Evolutionary conservation across 2,113 vertebrate species (phyloP), one percentile per base, ranked within the genome.

Genomic region (Hiodon alosoides): DNA sequence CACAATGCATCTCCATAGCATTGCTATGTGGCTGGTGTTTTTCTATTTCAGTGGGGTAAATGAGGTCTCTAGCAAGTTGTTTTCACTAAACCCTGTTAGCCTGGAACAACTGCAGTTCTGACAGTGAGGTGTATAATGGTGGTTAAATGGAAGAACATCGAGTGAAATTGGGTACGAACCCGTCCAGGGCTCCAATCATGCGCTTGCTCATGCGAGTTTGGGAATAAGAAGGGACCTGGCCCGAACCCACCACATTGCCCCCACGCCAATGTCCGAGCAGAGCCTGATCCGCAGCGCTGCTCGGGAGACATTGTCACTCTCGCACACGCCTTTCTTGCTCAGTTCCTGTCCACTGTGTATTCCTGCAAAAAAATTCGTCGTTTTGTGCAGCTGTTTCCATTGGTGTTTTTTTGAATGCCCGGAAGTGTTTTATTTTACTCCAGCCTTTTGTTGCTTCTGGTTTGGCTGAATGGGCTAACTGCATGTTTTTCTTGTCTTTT

Each of bases 401-500:
- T 31, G 31, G 14, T 64, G 16, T 61, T 58, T n/a, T 48, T 66
- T 7, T 66, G 47, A 59, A 59, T 31, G 31, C 31, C 31, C 31
- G 31, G 31, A 31, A 31, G 31, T 2, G 31, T 31, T 31, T 31
- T 31, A 31, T 31, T 31, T 31, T 31, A 31, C 31, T 31, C 31
- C 31, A 31, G 31, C 31, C 31, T 31, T 31, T 74, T 46, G 75
- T 53, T 75, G 67, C 14, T 50, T 65, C 55, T 54, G 53, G 46
- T 81, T 60, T 66, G 57, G 73, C 72, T 69, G 54, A 61, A 55
- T 77, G 61, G 4, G 79, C 86, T 89, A 86, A 89, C 82, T 80
- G 85, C 86, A 85, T 85, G 84, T 84, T 84, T 81, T 78, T 82
- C 78, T 81, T 75, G 80, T 72, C 80, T 60, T 54, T 46, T 55